Evolutionary conservation across 2,113 vertebrate genomes (phyloP).

Genomic region (Entosphenus tridentatus): DNA sequence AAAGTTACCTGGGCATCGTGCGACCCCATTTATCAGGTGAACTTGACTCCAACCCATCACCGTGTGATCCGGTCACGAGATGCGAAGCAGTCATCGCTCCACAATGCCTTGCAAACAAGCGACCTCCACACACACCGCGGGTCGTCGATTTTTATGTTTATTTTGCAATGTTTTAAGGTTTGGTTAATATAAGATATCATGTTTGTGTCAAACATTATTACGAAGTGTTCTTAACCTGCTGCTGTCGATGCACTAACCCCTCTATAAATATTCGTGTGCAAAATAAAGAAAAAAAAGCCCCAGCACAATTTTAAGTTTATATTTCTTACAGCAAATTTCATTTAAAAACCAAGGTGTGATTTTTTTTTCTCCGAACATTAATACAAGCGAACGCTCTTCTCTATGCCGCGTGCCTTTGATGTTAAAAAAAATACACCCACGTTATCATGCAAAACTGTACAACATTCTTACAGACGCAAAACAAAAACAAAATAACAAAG

Average conservation of each 20-base stretch:
- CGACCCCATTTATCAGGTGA: no score
- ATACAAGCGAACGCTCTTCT: slow-evolving; percentile 20
- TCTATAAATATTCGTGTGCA: slow-evolving; percentile 97
- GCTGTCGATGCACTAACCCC: slow-evolving; percentile 16
- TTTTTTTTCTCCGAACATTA: neutral
- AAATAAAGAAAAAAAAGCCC: slow-evolving; percentile 55
- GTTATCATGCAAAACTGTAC: slow-evolving; percentile 89
- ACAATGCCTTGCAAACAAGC: no score
- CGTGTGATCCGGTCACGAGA: no score
- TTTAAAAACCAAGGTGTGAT: slow-evolving; percentile 7
- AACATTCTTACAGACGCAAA: slow-evolving; percentile 66
- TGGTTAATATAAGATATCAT: slow-evolving; percentile 7
- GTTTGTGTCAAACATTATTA: slow-evolving; percentile 5
- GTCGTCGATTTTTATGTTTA: neutral
- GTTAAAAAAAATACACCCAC: slow-evolving; percentile 57
- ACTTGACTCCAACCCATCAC: no score
- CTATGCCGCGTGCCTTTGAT: slow-evolving; percentile 19
- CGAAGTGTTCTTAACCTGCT: slow-evolving; percentile 2
- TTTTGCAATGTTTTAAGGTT: slow-evolving; percentile 6
- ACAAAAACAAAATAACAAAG: slow-evolving; percentile 41
- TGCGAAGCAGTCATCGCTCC: no score
- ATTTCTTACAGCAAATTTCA: slow-evolving; percentile 24
- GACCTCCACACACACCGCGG: no score
- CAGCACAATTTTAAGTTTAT: slow-evolving; percentile 33
- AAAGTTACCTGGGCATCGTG: no score